Percentiles rank a stretch among this genome's conserved stretches.
phyloP scores from a whole-genome alignment of 2,797 vertebrate species.

The Anas bernieri region DNA sequence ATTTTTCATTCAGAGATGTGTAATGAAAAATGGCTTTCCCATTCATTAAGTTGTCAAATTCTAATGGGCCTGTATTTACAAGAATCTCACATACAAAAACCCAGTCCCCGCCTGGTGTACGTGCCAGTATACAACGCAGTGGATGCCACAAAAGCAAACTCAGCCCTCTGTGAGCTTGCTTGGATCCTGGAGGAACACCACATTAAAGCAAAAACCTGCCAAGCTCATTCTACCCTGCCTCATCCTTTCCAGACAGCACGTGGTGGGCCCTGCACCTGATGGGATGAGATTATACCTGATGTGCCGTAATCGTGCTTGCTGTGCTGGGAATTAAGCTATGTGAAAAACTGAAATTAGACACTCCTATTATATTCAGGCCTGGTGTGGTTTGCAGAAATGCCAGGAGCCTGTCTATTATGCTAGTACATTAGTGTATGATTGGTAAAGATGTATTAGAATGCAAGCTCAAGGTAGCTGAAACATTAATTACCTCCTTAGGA shows the following conservation, averaged over 20 bases:
- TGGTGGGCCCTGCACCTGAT: accelerated
- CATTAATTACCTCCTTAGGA: background rate
- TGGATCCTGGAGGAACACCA: background rate
- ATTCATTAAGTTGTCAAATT: background rate
- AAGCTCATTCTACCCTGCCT: background rate
- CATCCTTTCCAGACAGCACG: accelerated
- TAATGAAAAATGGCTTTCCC: slow-evolving; percentile 4
- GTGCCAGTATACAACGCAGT: background rate
- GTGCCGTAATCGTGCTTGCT: accelerated
- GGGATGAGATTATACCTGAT: background rate
- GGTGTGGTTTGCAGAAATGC: background rate
- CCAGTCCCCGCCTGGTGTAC: background rate
- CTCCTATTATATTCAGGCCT: background rate
- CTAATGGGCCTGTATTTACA: background rate
- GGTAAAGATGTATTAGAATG: background rate
- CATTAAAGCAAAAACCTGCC: background rate
- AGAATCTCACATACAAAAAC: background rate
- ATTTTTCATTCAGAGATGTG: background rate
- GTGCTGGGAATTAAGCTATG: background rate
- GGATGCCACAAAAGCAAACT: background rate
- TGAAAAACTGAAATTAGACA: background rate
- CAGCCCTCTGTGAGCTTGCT: background rate
- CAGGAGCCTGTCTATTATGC: background rate
- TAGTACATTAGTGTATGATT: background rate
- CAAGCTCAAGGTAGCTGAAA: background rate